phyloP scores from a whole-genome alignment of 2,797 vertebrate genomes.

The Sarcoramphus papa region DNA sequence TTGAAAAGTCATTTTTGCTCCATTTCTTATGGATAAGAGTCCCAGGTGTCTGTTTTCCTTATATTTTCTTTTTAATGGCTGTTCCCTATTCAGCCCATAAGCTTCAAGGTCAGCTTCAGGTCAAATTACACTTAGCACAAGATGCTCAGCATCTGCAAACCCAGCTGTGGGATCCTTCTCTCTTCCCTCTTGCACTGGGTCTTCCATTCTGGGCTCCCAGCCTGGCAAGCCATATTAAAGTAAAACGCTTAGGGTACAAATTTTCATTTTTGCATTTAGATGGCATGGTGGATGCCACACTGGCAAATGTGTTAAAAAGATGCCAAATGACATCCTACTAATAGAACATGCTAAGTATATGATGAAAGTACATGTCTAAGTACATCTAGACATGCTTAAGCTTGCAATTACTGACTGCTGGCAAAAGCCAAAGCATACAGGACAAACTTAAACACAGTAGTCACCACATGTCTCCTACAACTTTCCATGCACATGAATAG shows the following conservation, averaged over 20 bases:
- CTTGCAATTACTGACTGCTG: not conserved
- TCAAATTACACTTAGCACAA: not conserved
- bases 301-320: not conserved
- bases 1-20: constrained; percentile 18
- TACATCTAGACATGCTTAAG: not conserved
- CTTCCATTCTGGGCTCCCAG: not conserved
- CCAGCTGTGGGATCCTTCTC: not conserved
- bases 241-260: not conserved
- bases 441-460: not conserved
- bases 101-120: not conserved
- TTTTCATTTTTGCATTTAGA: not conserved
- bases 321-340: not conserved
- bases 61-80: constrained; percentile 8
- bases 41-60: constrained; percentile 24
- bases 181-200: too few species aligned
- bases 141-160: not conserved
- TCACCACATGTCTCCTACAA: not conserved
- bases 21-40: not conserved
- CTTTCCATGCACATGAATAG: not conserved
- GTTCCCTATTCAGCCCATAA: not conserved
- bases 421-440: not conserved
- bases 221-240: not conserved
- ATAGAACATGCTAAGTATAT: not conserved
- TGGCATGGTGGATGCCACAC: not conserved
- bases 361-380: not conserved